Base-by-base conservation (phyloP, 2,113 vertebrate species). In the Hyaena hyaena region DNA sequence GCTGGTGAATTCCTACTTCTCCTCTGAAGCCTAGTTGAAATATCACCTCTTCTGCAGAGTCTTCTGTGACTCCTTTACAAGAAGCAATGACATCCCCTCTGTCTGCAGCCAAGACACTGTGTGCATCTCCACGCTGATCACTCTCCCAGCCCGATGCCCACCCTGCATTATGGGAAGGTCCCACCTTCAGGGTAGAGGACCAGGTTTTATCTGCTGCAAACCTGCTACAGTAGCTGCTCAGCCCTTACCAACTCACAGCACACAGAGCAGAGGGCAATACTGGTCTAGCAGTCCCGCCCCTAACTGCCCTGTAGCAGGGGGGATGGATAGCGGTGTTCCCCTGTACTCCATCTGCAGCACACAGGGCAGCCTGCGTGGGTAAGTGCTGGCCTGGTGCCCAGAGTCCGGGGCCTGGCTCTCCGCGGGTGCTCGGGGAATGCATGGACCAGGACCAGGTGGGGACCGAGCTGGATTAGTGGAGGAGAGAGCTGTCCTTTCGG, bases 251-350 rank as follows among this genome's bases (percentile, higher is more conserved):
- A 10, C 24, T 68, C 61, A 35, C 19, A 66, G 88, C 28, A 3
- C 65, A 63, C 4, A 6, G 69, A 95, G 50, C 53, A 83, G 58
- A 63, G 9, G 66, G 48, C 26, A 10, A 17, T 5, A 1, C 1
- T 43, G 48, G 53, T n/a, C 69, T 12, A 21, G 4, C 16, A 45
- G 53, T 33, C 11, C 50, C 14, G 3, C n/a, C 7, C 26, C 79
- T 66, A 43, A 39, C 5, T 35, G 58, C 1, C 9, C 71, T 4
- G 6, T 15, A 91, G 65, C 15, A 5, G 9, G 63, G 28, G 8
- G 43, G 15, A 6, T 71, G 0, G 1, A 26, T 1, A 6, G 53
- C 10, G 31, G 8, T 28, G 33, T 1, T 12, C 31, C 50, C 16
- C 16, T 19, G 21, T 21, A 35, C 58, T 23, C 28, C 43, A 10